Percentiles rank a stretch among this genome's conserved stretches.
Evolutionary conservation across 2,888 invertebrate genomes (phyloP).

Genomic region (Desoria tigrina): DNA sequence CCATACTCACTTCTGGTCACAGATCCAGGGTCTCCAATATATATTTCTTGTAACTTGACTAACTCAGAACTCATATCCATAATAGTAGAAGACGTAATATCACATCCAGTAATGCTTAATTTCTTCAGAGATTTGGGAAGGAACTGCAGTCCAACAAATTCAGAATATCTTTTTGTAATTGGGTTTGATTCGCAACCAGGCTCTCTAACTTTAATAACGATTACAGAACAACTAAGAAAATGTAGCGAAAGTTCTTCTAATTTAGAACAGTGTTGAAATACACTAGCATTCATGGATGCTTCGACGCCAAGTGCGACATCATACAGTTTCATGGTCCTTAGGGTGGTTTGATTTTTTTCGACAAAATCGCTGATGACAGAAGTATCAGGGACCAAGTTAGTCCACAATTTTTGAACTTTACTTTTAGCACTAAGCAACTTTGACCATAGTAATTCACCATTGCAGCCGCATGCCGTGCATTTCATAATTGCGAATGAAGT

Average conservation of each 20-base stretch:
- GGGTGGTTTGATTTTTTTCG: conserved; percentile 19
- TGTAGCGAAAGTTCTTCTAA: conserved; percentile 27
- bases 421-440: neutral
- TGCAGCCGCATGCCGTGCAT: neutral
- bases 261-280: conserved; percentile 20
- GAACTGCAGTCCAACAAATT: conserved; percentile 20
- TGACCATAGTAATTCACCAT: conserved; percentile 9
- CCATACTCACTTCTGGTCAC: conserved; percentile 17
- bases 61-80: conserved; percentile 15
- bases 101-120: conserved; percentile 25
- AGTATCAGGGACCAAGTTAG: conserved; percentile 1
- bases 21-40: conserved; percentile 13
- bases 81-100: conserved; percentile 17
- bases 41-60: conserved; percentile 15
- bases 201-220: conserved; percentile 27
- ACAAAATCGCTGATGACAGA: conserved; percentile 23
- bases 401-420: neutral
- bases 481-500: neutral
- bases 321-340: conserved; percentile 21
- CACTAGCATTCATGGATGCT: conserved; percentile 24
- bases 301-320: conserved; percentile 30
- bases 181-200: conserved; percentile 14
- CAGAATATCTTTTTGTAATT: conserved; percentile 14
- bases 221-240: conserved; percentile 24
- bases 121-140: conserved; percentile 22